phyloP scores from a whole-genome alignment of 2,888 invertebrate genomes.

The Lycophotia porphyrea region DNA sequence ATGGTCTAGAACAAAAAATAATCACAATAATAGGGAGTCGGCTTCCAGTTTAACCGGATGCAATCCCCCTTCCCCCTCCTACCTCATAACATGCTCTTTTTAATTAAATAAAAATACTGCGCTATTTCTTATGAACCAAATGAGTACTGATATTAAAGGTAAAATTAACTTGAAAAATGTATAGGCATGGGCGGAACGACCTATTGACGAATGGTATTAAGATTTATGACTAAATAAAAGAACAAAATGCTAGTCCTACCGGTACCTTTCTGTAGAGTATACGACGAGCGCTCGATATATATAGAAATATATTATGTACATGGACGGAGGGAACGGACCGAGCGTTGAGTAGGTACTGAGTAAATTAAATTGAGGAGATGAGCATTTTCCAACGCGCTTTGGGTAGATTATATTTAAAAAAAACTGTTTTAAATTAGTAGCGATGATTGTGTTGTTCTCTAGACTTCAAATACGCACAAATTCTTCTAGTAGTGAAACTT shows the following conservation, averaged over 20 bases:
- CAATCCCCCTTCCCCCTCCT: no score
- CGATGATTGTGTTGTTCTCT: not conserved
- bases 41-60: no score
- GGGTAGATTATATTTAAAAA: not conserved
- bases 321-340: not conserved
- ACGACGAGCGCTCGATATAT: not conserved
- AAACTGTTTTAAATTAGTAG: not conserved
- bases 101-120: not conserved
- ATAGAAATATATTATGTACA: conserved; percentile 9
- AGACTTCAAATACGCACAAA: not conserved
- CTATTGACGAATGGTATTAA: conserved; percentile 1
- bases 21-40: no score
- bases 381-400: not conserved
- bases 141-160: not conserved
- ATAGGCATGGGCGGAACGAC: not conserved
- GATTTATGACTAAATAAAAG: conserved; percentile 9
- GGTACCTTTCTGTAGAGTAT: not conserved
- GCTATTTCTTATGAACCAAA: not conserved
- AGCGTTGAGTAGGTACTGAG: not conserved
- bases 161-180: not conserved
- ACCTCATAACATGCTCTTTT: no score
- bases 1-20: no score
- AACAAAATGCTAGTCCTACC: not conserved
- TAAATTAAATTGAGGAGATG: not conserved
- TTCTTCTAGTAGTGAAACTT: not conserved